Evolutionary conservation across 2,888 invertebrate genomes (phyloP).

Genomic region (Copidosoma aretas): DNA sequence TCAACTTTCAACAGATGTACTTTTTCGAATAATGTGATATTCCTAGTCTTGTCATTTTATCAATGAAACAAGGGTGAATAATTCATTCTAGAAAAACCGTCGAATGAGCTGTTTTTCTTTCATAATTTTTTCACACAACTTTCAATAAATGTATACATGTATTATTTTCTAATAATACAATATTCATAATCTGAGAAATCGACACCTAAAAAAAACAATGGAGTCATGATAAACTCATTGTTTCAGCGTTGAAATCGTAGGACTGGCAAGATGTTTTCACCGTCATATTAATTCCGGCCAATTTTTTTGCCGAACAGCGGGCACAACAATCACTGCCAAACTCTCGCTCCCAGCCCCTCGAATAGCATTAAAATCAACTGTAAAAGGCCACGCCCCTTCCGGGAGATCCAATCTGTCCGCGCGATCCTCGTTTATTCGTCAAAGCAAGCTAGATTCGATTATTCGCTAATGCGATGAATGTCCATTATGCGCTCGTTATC

Average conservation of each 20-base stretch:
- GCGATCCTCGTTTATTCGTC: constrained; percentile 54
- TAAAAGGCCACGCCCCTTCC: constrained; percentile 7
- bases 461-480: constrained; percentile 52
- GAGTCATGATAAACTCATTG: neutral
- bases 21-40: too few species aligned
- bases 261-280: too few species aligned
- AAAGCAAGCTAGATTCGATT: constrained; percentile 53
- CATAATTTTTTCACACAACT: too few species aligned
- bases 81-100: too few species aligned
- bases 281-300: neutral
- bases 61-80: too few species aligned
- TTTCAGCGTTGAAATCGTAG: too few species aligned
- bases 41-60: too few species aligned
- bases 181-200: too few species aligned
- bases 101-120: too few species aligned
- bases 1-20: too few species aligned
- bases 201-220: neutral
- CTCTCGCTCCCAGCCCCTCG: neutral
- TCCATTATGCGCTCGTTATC: constrained; percentile 44
- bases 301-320: neutral
- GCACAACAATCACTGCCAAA: constrained; percentile 5
- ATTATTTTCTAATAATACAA: too few species aligned
- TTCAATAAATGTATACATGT: too few species aligned
- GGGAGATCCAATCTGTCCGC: constrained; percentile 47
- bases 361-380: constrained; percentile 12